These are phyloP conservation scores for Vombatus ursinus DNA, from an alignment of 2,113 vertebrate genomes.

Conservation along the genomic window DNA sequence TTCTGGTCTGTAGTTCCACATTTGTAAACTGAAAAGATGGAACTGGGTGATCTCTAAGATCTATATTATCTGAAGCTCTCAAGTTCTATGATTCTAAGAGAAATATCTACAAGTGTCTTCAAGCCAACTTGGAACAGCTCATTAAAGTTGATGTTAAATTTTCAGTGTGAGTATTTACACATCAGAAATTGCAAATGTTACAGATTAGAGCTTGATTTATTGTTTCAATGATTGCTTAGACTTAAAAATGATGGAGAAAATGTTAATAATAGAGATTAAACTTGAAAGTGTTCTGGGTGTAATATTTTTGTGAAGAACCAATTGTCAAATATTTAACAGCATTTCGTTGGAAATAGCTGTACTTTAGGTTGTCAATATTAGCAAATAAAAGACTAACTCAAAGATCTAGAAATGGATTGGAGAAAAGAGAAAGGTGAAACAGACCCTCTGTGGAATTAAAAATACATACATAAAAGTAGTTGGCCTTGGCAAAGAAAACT, in stretches of 20 bases:
- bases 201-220: background rate
- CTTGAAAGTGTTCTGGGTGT: background rate
- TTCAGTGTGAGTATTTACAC: background rate
- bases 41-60: background rate
- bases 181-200: background rate
- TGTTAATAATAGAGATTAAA: background rate
- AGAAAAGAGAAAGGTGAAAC: background rate
- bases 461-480: background rate
- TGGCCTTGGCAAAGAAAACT: background rate
- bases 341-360: background rate
- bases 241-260: background rate
- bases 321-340: background rate
- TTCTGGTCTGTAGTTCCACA: background rate
- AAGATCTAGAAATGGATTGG: background rate
- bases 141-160: background rate
- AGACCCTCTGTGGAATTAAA: background rate
- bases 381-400: constrained; percentile 4
- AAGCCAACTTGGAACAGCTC: background rate
- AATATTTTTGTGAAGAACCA: background rate
- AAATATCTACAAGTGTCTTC: background rate
- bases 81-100: constrained; percentile 12
- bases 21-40: background rate
- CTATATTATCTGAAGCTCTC: background rate
- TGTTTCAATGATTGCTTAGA: background rate
- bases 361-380: background rate